A percentile compares a stretch with the other conserved stretches of the same genome.
Evolutionary conservation across 1,140 invertebrate genomes (phyloP).

Genomic region (Drosophila persimilis): DNA sequence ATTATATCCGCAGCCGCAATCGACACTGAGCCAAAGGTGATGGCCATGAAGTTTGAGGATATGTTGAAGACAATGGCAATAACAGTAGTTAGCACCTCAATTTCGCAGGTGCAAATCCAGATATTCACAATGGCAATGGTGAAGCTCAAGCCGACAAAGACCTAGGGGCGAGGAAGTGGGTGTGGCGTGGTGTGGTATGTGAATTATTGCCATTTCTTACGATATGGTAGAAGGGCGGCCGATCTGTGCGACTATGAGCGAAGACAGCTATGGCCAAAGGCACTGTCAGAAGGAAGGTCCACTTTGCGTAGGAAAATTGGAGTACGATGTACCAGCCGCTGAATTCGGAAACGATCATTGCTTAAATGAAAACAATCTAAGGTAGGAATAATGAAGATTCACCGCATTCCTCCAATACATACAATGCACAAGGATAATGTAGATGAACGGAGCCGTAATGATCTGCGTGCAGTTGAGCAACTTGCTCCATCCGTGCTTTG

Average conservation of each 20-base stretch:
- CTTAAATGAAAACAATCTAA: conserved; percentile 7
- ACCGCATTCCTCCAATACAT: not conserved
- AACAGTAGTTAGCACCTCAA: conserved; percentile 46
- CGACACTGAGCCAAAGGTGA: conserved; percentile 36
- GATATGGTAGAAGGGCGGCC: conserved; percentile 49
- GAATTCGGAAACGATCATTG: conserved; percentile 7
- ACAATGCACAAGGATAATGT: conserved; percentile 31
- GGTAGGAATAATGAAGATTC: too few relatives aligned
- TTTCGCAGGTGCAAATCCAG: conserved; percentile 44
- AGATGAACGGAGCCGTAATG: conserved; percentile 39
- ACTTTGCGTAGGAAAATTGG: conserved; percentile 8
- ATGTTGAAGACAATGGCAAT: conserved; percentile 36
- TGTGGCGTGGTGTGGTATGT: too few relatives aligned
- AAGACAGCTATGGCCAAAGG: conserved; percentile 40
- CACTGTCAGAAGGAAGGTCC: conserved; percentile 33
- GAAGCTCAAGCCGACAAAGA: not conserved
- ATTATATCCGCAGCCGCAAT: conserved; percentile 42
- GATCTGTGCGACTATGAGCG: conserved; percentile 43
- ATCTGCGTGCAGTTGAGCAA: conserved; percentile 62
- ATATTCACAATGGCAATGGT: conserved; percentile 16
- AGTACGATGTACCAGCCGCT: conserved; percentile 21
- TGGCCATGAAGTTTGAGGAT: conserved; percentile 27
- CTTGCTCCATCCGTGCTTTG: conserved; percentile 67
- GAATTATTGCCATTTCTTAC: conserved; percentile 20
- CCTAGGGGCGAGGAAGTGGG: not conserved